Percentiles rank a stretch among this genome's conserved stretches.
Evolutionary conservation across 2,797 vertebrate species (phyloP).

Genomic region (Microctenopoma steveboyesi): DNA sequence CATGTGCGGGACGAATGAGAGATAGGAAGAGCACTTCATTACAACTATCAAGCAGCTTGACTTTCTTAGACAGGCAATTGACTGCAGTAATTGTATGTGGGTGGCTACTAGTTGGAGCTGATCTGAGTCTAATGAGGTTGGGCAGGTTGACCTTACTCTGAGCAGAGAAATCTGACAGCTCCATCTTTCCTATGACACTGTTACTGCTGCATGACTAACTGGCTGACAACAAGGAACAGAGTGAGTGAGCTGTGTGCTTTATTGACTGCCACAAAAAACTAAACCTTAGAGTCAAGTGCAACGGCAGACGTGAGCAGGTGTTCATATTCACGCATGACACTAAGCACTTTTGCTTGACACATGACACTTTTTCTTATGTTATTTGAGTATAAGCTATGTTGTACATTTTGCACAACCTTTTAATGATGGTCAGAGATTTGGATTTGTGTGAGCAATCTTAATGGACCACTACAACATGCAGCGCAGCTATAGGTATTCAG

Average conservation of each 20-base stretch:
- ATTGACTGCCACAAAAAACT: conserved; percentile 13
- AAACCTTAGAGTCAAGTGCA: conserved; percentile 7
- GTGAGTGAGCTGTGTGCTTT: neutral
- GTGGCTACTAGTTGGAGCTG: conserved; percentile 43
- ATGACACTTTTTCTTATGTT: too few relatives aligned
- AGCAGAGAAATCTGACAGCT: conserved; percentile 55
- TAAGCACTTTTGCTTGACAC: neutral
- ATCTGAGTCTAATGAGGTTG: conserved; percentile 66
- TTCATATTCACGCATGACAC: neutral
- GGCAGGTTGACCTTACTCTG: conserved; percentile 69
- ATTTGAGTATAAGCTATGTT: too few relatives aligned
- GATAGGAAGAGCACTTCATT: conserved; percentile 43
- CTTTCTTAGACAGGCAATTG: conserved; percentile 58
- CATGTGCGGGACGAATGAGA: conserved; percentile 1
- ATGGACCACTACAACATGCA: too few relatives aligned
- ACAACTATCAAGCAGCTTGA: conserved; percentile 50
- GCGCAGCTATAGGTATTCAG: too few relatives aligned
- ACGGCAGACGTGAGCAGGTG: neutral
- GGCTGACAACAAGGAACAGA: conserved; percentile 45
- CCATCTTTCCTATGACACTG: conserved; percentile 62
- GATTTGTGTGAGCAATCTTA: too few relatives aligned
- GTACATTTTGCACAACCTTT: too few relatives aligned
- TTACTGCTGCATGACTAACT: conserved; percentile 58
- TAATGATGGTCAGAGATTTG: too few relatives aligned
- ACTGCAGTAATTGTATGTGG: conserved; percentile 50